Evolutionary conservation across 2,888 invertebrate genomes (phyloP), one percentile per base, ranked within the genome.

Genomic region (Perizoma flavofasciatum): DNA sequence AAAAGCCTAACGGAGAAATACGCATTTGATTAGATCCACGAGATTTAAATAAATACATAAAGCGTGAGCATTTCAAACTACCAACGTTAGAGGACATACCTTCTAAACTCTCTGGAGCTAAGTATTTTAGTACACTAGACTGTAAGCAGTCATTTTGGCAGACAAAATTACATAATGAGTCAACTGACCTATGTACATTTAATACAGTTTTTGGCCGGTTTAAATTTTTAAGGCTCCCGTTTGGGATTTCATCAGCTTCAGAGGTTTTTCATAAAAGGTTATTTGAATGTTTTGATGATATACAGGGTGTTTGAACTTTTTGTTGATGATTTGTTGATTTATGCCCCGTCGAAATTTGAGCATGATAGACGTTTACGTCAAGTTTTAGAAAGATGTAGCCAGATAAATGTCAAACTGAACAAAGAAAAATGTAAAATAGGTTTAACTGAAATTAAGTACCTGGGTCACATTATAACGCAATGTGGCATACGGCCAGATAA

Each of bases 21-120:
- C 59, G 72, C 1, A 66, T 74, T 6, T 73, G 72, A 54, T 11
- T 74, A n/a, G 72, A 74, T 48, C 74, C 74, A 0, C 47, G 59
- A 41, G 67, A 71, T 46, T 47, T 71, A 1, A 72, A 73, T 51
- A 61, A 61, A 52, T 63, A 63, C 0, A 73, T 72, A 22, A 65
- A 60, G 33, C 59, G 67, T 0, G 67, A 67, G 43, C 66, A 70
- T 62, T 70, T 67, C 51, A 64, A 53, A 39, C 52, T 72, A 4
- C 69, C 69, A 6, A 67, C 65, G 1, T 37, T 67, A 7, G 68
- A 69, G 1, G 67, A 68, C 45, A 62, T 71, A n/a, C 57, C 58
- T 4, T 7, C 54, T 7, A 56, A 63, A 4, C 44, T 70, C 9
- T 9, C 59, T 6, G 68, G 66, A 0, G 55, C 67, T 1, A 67